Evolutionary conservation across 53 echinoderm and acorn worm species (phyloP).

Genomic region (Echinarachnius parma): DNA sequence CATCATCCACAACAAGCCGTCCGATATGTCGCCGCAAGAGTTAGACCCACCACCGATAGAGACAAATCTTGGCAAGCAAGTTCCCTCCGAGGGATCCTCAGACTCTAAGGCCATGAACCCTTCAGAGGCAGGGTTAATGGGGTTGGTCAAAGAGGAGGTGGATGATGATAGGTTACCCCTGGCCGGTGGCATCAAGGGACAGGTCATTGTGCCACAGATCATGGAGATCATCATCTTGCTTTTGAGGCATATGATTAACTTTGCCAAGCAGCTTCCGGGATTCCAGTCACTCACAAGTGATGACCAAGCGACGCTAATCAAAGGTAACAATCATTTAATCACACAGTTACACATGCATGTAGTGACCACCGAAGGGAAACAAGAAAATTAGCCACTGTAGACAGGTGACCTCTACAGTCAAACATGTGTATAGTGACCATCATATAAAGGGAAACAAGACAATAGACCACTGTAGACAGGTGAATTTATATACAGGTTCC

Average conservation of each 20-base stretch:
- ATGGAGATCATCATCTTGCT: conserved; percentile 79
- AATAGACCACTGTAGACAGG: no score
- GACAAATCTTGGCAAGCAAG: not conserved
- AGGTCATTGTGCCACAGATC: conserved; percentile 49
- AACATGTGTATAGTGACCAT: no score
- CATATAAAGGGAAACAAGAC: no score
- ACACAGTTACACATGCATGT: no score
- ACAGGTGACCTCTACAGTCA: no score
- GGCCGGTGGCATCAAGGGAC: conserved; percentile 18
- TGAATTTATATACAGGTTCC: no score
- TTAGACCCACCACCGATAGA: not conserved
- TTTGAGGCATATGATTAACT: conserved; percentile 79
- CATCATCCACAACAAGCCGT: conserved; percentile 32
- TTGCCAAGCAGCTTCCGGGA: conserved; percentile 73
- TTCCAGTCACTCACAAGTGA: conserved; percentile 60
- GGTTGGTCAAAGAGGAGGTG: not conserved
- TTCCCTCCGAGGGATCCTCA: not conserved
- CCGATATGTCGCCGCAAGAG: not conserved
- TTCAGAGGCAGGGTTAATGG: no score
- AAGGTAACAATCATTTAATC: conserved; percentile 37
- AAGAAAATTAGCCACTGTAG: no score
- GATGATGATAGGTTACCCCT: not conserved
- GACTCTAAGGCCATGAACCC: not conserved
- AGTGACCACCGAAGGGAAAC: no score
- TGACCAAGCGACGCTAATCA: conserved; percentile 82